Evolutionary conservation across 2,113 vertebrate species (phyloP).

Genomic region (Chamaetylas fuelleborni): DNA sequence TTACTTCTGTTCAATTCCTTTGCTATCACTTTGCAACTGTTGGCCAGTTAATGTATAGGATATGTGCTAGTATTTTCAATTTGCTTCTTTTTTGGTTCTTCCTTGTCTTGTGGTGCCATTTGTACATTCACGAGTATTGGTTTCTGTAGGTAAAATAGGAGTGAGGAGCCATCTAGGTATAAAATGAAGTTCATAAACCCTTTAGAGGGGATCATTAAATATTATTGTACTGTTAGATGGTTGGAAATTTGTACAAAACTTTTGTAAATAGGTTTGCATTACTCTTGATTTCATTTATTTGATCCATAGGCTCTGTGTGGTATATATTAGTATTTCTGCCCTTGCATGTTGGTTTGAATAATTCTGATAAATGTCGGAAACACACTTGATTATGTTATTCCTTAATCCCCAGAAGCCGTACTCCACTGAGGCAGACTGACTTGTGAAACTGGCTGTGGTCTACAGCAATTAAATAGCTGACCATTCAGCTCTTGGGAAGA

Average conservation of each 20-base stretch:
- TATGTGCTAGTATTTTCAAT: not conserved
- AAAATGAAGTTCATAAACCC: not conserved
- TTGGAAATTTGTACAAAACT: not conserved
- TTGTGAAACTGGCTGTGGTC: not conserved
- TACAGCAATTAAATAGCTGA: not conserved
- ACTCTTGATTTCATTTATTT: not conserved
- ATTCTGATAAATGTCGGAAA: not conserved
- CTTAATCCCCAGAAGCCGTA: not conserved
- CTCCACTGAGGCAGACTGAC: not conserved
- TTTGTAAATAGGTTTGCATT: not conserved
- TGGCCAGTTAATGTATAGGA: not conserved
- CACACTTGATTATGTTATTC: not conserved
- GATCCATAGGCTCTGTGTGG: fast-evolving
- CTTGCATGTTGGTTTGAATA: not conserved
- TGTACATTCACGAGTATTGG: not conserved
- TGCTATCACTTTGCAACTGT: not conserved
- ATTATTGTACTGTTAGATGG: not conserved
- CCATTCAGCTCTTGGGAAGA: not conserved
- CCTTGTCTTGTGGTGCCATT: not conserved
- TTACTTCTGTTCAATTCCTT: not conserved
- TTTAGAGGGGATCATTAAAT: not conserved
- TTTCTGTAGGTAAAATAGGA: not conserved
- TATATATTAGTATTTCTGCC: not conserved
- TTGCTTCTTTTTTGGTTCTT: not conserved
- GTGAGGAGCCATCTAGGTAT: fast-evolving